A percentile compares a stretch with the other conserved stretches of the same genome.
Conservation (phyloP, 2,888 invertebrate genomes). For the Rhimphoctona megacephalus region DNA sequence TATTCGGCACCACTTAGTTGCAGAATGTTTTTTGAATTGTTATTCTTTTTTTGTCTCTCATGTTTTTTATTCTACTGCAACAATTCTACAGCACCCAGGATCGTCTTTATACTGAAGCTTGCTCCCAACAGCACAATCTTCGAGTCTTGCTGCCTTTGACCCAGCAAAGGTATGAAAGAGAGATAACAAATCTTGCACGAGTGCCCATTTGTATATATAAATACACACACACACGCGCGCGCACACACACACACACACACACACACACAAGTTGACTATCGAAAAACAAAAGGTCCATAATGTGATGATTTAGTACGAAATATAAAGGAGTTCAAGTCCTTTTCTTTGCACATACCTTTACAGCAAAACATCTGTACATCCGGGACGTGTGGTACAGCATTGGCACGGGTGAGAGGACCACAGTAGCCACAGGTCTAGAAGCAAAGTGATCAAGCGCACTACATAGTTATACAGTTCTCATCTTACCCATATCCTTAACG, state of each 20-base stretch:
- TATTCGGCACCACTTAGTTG: neutral
- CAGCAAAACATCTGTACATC: conserved; percentile 22
- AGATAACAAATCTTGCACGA: conserved; percentile 43
- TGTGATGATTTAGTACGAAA: neutral
- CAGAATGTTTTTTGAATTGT: conserved; percentile 2
- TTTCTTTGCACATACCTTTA: neutral
- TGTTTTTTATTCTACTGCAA: conserved; percentile 24
- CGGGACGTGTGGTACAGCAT: conserved; percentile 24
- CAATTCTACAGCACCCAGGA: conserved; percentile 59
- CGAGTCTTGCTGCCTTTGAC: conserved; percentile 40
- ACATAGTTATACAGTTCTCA: conserved; percentile 59
- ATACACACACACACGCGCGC: too few species aligned
- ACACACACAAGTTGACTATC: neutral
- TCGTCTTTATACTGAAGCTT: conserved; percentile 17
- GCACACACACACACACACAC: too few species aligned
- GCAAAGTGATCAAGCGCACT: conserved; percentile 35
- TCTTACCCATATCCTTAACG: conserved; percentile 60
- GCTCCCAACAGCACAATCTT: conserved; percentile 12
- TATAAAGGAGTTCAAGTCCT: neutral
- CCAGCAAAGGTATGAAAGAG: conserved; percentile 54
- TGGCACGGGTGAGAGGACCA: conserved; percentile 9
- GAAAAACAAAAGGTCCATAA: conserved; percentile 8
- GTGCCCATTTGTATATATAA: conserved; percentile 19
- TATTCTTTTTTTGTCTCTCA: too few species aligned
- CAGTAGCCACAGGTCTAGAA: conserved; percentile 31